These are phyloP conservation scores for Lycopodina hypogea DNA, from an alignment of 37 sponge, comb jelly and placozoan genomes.

Conservation along the genomic window DNA sequence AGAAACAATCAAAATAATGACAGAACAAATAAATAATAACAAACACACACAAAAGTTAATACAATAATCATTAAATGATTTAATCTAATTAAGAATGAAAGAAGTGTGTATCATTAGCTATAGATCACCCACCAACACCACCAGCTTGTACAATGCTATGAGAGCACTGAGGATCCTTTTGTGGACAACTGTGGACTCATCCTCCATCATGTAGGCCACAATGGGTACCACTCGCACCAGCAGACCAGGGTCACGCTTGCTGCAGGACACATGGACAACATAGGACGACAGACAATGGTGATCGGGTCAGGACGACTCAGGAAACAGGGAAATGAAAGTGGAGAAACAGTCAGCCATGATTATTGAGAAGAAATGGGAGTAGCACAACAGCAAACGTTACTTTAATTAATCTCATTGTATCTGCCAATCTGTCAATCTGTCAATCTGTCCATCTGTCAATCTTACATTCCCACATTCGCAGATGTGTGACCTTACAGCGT, in stretches of 20 bases:
- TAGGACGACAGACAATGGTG: neutral
- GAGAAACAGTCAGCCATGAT: neutral
- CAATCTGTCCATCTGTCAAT: no score
- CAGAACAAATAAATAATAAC: neutral
- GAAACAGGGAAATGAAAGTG: neutral
- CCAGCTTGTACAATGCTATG: conserved; percentile 64
- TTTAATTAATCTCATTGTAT: no score
- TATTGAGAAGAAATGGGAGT: neutral
- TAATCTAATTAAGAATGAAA: neutral
- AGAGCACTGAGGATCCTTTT: conserved; percentile 54
- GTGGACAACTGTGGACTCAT: conserved; percentile 39
- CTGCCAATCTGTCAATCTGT: no score
- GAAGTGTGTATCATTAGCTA: neutral
- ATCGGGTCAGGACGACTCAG: no score
- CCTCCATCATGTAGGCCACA: conserved; percentile 64
- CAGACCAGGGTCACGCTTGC: conserved; percentile 62
- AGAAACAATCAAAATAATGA: neutral
- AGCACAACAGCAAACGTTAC: neutral
- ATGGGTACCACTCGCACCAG: conserved; percentile 53
- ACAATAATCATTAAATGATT: neutral
- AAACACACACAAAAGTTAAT: neutral
- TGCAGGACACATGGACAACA: conserved; percentile 14
- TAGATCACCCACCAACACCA: conserved; percentile 41
- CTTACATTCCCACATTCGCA: no score
- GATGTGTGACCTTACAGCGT: no score